Percentiles rank a stretch among this genome's conserved stretches.
These are phyloP conservation scores for Dendrolimus punctatus DNA, from an alignment of 1,140 invertebrate genomes.

Conservation along the genomic window DNA sequence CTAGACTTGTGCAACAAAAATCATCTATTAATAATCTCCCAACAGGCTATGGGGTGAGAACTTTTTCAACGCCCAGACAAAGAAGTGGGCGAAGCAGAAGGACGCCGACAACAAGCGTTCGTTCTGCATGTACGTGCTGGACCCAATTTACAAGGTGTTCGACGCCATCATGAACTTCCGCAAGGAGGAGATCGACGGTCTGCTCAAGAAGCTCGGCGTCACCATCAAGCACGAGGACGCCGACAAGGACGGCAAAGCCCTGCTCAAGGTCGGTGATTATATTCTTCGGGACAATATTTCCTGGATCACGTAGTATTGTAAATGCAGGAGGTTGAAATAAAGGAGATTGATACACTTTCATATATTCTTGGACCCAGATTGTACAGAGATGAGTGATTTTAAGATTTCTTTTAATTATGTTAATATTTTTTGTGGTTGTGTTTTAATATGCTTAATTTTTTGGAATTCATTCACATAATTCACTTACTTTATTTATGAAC, in stretches of 20 bases:
- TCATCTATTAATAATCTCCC: slow-evolving; percentile 3
- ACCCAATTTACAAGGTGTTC: slow-evolving; percentile 99
- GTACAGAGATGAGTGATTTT: too few relatives aligned
- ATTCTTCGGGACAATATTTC: too few relatives aligned
- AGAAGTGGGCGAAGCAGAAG: slow-evolving; percentile 97
- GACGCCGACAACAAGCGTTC: slow-evolving; percentile 94
- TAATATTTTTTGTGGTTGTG: too few relatives aligned
- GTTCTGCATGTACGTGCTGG: slow-evolving; percentile 98
- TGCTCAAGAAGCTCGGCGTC: slow-evolving; percentile 93
- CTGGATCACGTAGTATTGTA: too few relatives aligned
- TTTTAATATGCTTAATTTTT: too few relatives aligned
- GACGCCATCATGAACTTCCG: slow-evolving; percentile 98
- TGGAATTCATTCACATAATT: too few relatives aligned
- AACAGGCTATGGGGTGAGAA: slow-evolving; percentile 94
- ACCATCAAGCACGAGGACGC: slow-evolving; percentile 95
- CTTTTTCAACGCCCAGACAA: slow-evolving; percentile 97
- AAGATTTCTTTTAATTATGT: too few relatives aligned
- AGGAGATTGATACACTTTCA: too few relatives aligned
- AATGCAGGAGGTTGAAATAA: too few relatives aligned
- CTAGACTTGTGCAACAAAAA: not conserved
- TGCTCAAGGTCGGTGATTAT: slow-evolving; percentile 80
- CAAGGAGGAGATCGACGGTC: slow-evolving; percentile 92
- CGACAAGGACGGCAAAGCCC: slow-evolving; percentile 94
- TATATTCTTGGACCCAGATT: too few relatives aligned
- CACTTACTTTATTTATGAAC: too few relatives aligned